Conservation (phyloP, 2,888 invertebrate genomes). For the Tribolium freemani region DNA sequence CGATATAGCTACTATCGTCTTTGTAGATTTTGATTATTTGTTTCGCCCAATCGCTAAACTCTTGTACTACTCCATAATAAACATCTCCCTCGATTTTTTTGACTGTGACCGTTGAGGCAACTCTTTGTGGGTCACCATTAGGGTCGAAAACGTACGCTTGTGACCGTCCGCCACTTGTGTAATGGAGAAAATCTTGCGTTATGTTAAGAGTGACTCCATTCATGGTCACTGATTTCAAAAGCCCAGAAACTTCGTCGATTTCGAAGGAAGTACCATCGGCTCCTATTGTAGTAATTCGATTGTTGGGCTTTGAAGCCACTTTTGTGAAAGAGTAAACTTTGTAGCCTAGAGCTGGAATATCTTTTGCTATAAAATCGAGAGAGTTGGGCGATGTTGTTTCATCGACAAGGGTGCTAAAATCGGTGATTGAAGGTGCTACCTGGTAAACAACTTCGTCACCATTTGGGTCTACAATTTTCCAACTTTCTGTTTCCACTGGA, state of each 20-base stretch:
- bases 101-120: background rate
- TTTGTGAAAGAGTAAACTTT: conserved; percentile 35
- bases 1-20: conserved; percentile 66
- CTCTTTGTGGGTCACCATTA: conserved; percentile 59
- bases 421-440: conserved; percentile 35
- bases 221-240: conserved; percentile 69
- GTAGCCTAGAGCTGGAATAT: conserved; percentile 45
- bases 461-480: conserved; percentile 43
- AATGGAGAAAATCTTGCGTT: conserved; percentile 79
- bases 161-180: conserved; percentile 80
- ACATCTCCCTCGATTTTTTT: conserved; percentile 64
- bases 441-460: conserved; percentile 42
- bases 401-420: conserved; percentile 39
- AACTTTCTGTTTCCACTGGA: conserved; percentile 66
- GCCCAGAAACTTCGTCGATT: conserved; percentile 71
- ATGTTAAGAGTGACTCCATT: conserved; percentile 66
- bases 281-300: background rate
- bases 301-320: background rate
- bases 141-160: conserved; percentile 94
- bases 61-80: conserved; percentile 75
- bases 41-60: conserved; percentile 77
- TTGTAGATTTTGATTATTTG: conserved; percentile 78
- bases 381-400: conserved; percentile 13
- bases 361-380: conserved; percentile 42
- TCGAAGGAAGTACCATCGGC: conserved; percentile 62